Base-by-base conservation (phyloP, 2,888 invertebrate species). In the Venusia cambrica region DNA sequence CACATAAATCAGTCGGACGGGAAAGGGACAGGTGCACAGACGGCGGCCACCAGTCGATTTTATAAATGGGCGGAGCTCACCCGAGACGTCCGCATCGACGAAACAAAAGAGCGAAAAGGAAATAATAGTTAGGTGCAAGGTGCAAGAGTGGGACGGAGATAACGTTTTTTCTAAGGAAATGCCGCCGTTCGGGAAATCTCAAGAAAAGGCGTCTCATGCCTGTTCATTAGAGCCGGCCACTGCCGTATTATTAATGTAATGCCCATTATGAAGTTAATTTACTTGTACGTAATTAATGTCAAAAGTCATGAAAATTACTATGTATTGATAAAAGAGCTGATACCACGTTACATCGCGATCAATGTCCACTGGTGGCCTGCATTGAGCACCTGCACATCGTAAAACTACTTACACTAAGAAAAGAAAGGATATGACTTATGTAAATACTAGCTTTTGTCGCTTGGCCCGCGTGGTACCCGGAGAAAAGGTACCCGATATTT, bases 51-150 rank as follows among this genome's bases (percentile, higher is more conserved):
- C 79, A 80, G 75, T 77, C 83, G 84, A 84, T 83, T 79, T 84
- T 83, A 84, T 81, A 81, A 83, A 83, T 85, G 87, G 87, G 87
- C 84, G 85, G 85, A 76, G 85, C 79, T 60, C 69, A 71, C 73
- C 73, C 79, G 80, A 72, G 83, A 78, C 73, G 77, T 75, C 79
- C 73, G 74, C 84, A 72, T 65, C 55, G 71, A 67, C 65, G 73
- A 72, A 80, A 79, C 84, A 80, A 76, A 81, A 76, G 84, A 83
- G 84, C 57, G 84, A 79, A 79, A 83, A 69, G 83, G 84, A 80
- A 73, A 73, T 77, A 81, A 75, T 72, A 62, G 66, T 57, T 62
- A 57, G 68, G 73, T 83, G 87, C 85, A 83, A 73, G 62, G 69
- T 81, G 84, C 83, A 79, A 60, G 77, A 75, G 64, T 48, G 69